Conservation (phyloP, 1,140 invertebrate genomes). For the Drosophila teissieri region DNA sequence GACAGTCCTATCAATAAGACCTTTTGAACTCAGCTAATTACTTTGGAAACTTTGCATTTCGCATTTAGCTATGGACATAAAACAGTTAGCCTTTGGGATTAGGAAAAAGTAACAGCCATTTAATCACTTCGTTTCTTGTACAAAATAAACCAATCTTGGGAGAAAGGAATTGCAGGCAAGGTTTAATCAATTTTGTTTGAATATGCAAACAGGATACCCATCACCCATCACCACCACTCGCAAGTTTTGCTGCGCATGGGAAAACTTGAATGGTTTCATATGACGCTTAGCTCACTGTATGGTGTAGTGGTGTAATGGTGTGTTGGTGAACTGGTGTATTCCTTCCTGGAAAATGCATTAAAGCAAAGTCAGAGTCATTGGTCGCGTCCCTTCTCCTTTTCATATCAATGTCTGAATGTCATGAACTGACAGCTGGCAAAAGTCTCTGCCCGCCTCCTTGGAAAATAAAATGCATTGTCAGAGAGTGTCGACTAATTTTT, state of each 20-base stretch:
- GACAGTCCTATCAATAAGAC: slow-evolving; percentile 12
- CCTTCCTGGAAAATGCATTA: slow-evolving; percentile 30
- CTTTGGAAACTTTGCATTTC: no score
- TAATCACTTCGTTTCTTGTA: no score
- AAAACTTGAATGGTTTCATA: slow-evolving; percentile 34
- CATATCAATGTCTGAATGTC: slow-evolving; percentile 47
- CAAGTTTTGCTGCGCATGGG: slow-evolving; percentile 21
- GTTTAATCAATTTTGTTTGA: slow-evolving; percentile 9
- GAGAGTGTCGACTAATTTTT: slow-evolving; percentile 45
- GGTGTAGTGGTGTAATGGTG: neutral
- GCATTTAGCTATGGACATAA: no score
- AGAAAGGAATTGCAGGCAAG: neutral
- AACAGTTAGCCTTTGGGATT: no score
- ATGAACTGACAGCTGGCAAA: slow-evolving; percentile 33
- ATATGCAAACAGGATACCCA: slow-evolving; percentile 22
- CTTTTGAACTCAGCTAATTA: neutral
- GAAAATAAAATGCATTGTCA: slow-evolving; percentile 32
- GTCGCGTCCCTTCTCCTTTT: slow-evolving; percentile 10
- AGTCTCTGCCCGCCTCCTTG: slow-evolving; percentile 8
- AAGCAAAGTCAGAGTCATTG: slow-evolving; percentile 41
- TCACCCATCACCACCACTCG: slow-evolving; percentile 1
- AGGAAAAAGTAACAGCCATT: no score
- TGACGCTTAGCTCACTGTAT: slow-evolving; percentile 6
- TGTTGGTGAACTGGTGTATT: neutral
- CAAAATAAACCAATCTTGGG: neutral